phyloP scores from a whole-genome alignment of 2,888 invertebrate genomes.

The Taphrorychus bicolor region DNA sequence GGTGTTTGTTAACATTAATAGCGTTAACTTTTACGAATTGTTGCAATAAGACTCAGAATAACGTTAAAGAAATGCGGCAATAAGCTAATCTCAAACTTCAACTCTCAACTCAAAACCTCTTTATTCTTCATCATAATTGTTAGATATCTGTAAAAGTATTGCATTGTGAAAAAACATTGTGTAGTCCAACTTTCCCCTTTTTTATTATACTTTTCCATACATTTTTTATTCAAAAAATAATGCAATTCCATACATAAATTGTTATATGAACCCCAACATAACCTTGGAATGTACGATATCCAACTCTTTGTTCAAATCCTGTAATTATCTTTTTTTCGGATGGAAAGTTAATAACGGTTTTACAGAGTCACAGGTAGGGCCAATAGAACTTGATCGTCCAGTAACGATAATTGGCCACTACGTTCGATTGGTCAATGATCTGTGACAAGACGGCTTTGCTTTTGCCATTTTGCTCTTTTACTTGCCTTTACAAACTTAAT shows the following conservation, averaged over 20 bases:
- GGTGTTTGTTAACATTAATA: no score
- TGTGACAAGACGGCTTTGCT: conserved; percentile 34
- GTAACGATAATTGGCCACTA: conserved; percentile 31
- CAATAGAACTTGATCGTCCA: conserved; percentile 22
- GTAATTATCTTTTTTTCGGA: not conserved
- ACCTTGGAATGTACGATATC: not conserved
- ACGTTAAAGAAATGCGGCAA: no score
- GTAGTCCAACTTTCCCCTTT: no score
- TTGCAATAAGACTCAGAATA: no score
- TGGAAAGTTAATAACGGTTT: not conserved
- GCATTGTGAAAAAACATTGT: no score
- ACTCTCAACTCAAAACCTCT: no score
- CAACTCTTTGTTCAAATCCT: not conserved
- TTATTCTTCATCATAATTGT: no score
- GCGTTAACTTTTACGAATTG: no score
- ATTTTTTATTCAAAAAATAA: no score
- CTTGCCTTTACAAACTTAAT: conserved; percentile 27
- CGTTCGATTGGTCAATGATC: conserved; percentile 27
- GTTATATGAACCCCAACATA: not conserved
- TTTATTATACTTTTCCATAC: no score
- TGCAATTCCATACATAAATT: not conserved
- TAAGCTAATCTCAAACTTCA: no score
- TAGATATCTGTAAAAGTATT: no score
- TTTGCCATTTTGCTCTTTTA: conserved; percentile 32
- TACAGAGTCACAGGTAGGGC: not conserved